Evolutionary conservation across 2,797 vertebrate species (phyloP).

Genomic region (Myiotriccus ornatus): DNA sequence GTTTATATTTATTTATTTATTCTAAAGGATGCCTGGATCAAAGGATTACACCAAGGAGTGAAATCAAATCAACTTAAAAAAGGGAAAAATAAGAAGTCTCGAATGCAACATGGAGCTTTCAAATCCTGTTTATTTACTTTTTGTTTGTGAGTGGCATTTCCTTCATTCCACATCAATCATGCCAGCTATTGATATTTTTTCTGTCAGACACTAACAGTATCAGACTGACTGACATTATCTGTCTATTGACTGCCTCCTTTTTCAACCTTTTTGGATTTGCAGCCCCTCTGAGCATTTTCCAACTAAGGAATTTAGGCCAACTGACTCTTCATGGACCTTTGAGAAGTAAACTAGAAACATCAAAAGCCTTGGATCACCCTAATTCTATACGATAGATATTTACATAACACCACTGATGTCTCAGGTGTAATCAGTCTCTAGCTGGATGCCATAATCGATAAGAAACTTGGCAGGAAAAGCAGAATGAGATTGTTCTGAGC

Average conservation of each 20-base stretch:
- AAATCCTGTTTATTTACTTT: background rate
- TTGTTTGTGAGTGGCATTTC: background rate
- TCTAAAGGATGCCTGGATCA: background rate
- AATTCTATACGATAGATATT: background rate
- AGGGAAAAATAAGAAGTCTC: background rate
- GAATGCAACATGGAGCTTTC: background rate
- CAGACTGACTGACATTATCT: slow-evolving; percentile 32
- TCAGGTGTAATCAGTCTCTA: background rate
- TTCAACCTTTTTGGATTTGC: slow-evolving; percentile 14
- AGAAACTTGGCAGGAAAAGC: background rate
- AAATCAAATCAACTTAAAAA: background rate
- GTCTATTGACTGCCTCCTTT: background rate
- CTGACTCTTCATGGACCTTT: background rate
- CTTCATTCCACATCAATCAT: background rate
- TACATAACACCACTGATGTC: background rate
- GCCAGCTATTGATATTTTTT: slow-evolving; percentile 27
- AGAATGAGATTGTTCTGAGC: background rate
- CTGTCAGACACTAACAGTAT: background rate
- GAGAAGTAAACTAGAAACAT: background rate
- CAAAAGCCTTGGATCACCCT: background rate
- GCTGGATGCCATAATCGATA: background rate
- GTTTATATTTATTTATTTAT: background rate
- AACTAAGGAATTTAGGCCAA: background rate
- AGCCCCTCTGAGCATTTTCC: background rate
- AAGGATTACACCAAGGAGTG: background rate